Evolutionary conservation across 2,797 vertebrate genomes (phyloP).

Genomic region (Myripristis murdjan): DNA sequence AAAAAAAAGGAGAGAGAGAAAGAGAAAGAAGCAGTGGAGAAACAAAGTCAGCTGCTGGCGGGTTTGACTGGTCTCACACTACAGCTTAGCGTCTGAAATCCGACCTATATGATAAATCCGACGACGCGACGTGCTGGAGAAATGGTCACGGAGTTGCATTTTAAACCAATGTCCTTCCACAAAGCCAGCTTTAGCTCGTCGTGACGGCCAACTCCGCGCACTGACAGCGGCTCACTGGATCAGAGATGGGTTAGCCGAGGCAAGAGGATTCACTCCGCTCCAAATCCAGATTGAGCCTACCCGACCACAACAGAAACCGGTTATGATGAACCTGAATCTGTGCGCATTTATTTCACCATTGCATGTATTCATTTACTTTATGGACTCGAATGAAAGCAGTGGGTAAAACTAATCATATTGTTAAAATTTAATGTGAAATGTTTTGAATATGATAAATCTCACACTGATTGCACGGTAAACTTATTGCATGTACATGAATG

Average conservation of each 20-base stretch:
- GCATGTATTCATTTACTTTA: too few relatives aligned
- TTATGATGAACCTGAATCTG: too few relatives aligned
- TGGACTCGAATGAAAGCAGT: too few relatives aligned
- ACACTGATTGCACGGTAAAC: too few relatives aligned
- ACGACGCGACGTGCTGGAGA: conserved; percentile 1
- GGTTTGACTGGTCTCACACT: conserved; percentile 13
- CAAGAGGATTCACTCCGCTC: conserved; percentile 18
- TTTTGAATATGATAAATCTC: too few relatives aligned
- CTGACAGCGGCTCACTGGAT: conserved; percentile 67
- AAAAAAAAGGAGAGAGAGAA: too few relatives aligned
- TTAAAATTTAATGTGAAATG: too few relatives aligned
- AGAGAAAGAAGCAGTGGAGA: neutral
- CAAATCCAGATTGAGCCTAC: neutral
- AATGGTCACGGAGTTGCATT: conserved; percentile 58
- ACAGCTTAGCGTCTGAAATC: neutral
- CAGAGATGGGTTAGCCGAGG: neutral
- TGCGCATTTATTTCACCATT: too few relatives aligned
- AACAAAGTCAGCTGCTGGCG: conserved; percentile 15
- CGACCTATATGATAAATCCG: conserved; percentile 1
- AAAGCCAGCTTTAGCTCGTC: conserved; percentile 50
- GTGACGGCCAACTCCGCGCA: conserved; percentile 50
- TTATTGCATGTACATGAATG: too few relatives aligned
- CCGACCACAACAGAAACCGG: too few relatives aligned
- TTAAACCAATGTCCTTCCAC: conserved; percentile 45
- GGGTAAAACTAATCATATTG: too few relatives aligned